Percentiles rank a stretch among this genome's conserved stretches.
Evolutionary conservation across 2,797 vertebrate species (phyloP).

Genomic region (Xiphophorus birchmanni): DNA sequence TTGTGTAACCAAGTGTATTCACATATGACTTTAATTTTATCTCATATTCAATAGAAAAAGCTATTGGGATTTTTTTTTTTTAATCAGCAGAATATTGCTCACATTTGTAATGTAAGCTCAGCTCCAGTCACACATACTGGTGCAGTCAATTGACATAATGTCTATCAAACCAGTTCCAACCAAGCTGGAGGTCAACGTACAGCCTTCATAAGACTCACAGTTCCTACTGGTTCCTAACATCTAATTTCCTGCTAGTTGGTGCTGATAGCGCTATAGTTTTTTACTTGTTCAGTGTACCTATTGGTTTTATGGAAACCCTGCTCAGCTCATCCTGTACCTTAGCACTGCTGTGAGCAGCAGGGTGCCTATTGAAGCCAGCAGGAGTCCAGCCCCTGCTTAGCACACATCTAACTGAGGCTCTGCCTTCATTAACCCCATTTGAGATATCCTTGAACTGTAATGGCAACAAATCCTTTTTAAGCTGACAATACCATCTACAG

Average conservation of each 20-base stretch:
- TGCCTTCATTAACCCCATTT: not conserved
- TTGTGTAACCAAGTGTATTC: no score
- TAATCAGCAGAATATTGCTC: no score
- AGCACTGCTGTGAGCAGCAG: not conserved
- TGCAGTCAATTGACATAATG: not conserved
- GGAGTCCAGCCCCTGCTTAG: not conserved
- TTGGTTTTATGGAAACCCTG: not conserved
- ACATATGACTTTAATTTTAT: no score
- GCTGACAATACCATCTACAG: not conserved
- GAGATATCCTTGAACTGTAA: not conserved
- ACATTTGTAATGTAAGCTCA: no score
- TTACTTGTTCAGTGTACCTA: not conserved
- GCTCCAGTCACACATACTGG: not conserved
- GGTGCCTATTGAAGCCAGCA: not conserved
- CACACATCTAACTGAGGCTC: not conserved
- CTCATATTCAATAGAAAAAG: no score
- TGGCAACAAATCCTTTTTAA: not conserved
- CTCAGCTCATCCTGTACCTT: not conserved
- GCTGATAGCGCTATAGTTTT: not conserved
- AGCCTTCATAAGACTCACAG: not conserved
- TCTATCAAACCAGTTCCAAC: not conserved
- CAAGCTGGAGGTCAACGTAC: not conserved
- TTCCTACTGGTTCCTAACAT: not conserved
- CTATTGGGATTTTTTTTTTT: no score
- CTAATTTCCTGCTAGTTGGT: not conserved